Percentiles rank a stretch among this genome's conserved stretches.
Evolutionary conservation across 2,888 invertebrate species (phyloP).

Genomic region (Hypsopygia costalis): DNA sequence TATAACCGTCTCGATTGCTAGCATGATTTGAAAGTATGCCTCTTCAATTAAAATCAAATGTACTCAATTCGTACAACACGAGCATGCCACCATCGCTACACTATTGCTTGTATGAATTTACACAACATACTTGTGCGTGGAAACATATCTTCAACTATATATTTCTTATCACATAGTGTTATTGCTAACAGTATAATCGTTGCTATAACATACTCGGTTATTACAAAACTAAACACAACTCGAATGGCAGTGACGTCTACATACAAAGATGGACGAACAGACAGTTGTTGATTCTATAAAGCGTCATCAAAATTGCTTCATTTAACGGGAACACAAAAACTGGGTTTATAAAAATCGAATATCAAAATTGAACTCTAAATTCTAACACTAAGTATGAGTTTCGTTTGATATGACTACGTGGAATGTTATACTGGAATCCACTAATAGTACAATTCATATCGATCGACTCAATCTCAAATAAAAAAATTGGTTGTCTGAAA

Average conservation of each 20-base stretch:
- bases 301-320: slow-evolving; percentile 36
- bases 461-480: too few species aligned
- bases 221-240: slow-evolving; percentile 38
- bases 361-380: slow-evolving; percentile 49
- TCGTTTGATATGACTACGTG: slow-evolving; percentile 60
- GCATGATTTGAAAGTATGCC: slow-evolving; percentile 2
- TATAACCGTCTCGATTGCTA: slow-evolving; percentile 3
- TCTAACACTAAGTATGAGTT: slow-evolving; percentile 45
- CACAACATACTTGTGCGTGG: slow-evolving; percentile 49
- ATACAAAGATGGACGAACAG: slow-evolving; percentile 25
- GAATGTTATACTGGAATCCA: too few species aligned
- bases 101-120: slow-evolving; percentile 8
- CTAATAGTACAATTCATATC: too few species aligned
- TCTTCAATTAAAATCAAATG: too few species aligned
- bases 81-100: too few species aligned
- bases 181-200: slow-evolving; percentile 66
- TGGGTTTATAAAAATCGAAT: slow-evolving; percentile 35
- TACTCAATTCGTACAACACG: too few species aligned
- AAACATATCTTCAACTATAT: slow-evolving; percentile 37
- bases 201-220: slow-evolving; percentile 26
- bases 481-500: too few species aligned
- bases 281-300: slow-evolving; percentile 58
- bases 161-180: slow-evolving; percentile 65
- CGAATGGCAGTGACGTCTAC: slow-evolving; percentile 51
- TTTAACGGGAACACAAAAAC: slow-evolving; percentile 32